Percentiles rank a stretch among this genome's conserved stretches.
These are phyloP conservation scores for Plotosus lineatus DNA, from an alignment of 2,113 vertebrate species.

Conservation along the genomic window DNA sequence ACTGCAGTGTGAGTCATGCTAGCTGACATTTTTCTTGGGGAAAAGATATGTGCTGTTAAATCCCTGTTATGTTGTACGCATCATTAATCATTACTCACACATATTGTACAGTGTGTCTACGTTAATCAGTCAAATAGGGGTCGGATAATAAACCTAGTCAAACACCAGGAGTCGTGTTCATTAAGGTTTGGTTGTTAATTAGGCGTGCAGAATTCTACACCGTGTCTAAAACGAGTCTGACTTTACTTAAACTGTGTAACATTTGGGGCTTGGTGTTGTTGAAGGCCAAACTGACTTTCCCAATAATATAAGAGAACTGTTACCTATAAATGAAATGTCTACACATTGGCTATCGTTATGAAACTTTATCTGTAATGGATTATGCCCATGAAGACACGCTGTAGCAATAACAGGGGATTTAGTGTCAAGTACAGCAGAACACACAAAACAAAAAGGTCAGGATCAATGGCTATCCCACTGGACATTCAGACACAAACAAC, in stretches of 20 bases:
- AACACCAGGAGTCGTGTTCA: constrained; percentile 22
- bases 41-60: constrained; percentile 16
- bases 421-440: constrained; percentile 4
- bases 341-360: constrained; percentile 64
- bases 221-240: not conserved
- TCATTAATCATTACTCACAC: constrained; percentile 31
- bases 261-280: not conserved
- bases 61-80: constrained; percentile 22
- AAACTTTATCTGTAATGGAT: constrained; percentile 53
- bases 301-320: not conserved
- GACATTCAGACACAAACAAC: not conserved
- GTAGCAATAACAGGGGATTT: constrained; percentile 8
- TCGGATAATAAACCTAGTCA: constrained; percentile 29
- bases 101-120: constrained; percentile 28
- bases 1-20: not conserved
- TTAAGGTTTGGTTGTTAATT: constrained; percentile 29
- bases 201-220: not conserved
- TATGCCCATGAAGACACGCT: not conserved
- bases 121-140: constrained; percentile 22
- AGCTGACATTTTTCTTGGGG: not conserved
- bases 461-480: constrained; percentile 13
- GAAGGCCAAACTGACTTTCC: not conserved
- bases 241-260: not conserved
- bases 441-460: not conserved
- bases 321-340: constrained; percentile 45